A percentile compares a stretch with the other conserved stretches of the same genome.
Conservation (phyloP, 1,140 invertebrate genomes). For the Zaprionus camerounensis region DNA sequence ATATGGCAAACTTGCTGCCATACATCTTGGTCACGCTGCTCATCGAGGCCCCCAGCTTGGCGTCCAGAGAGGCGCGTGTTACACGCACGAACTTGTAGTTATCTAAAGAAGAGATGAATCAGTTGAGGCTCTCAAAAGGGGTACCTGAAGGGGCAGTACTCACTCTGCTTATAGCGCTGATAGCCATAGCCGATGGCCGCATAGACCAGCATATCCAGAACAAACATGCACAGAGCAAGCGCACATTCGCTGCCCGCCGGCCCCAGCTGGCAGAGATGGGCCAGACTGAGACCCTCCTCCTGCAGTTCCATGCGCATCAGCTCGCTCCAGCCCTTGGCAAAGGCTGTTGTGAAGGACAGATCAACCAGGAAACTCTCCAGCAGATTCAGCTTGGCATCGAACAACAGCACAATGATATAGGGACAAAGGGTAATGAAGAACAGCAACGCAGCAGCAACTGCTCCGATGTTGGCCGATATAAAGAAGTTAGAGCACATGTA, state of each 20-base stretch:
- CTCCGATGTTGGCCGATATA: constrained; percentile 87
- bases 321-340: constrained; percentile 87
- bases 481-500: constrained; percentile 89
- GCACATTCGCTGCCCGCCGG: constrained; percentile 69
- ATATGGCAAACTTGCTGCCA: constrained; percentile 86
- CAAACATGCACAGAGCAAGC: constrained; percentile 83
- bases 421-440: constrained; percentile 88
- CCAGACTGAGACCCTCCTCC: constrained; percentile 83
- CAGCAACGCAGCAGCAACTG: constrained; percentile 86
- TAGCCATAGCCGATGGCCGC: constrained; percentile 84
- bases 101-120: constrained; percentile 30
- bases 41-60: constrained; percentile 85
- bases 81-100: constrained; percentile 76
- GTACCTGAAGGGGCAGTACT: constrained; percentile 11
- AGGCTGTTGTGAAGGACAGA: constrained; percentile 86
- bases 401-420: constrained; percentile 87
- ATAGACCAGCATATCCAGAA: constrained; percentile 85
- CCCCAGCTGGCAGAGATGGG: constrained; percentile 80
- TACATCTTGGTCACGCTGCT: constrained; percentile 85
- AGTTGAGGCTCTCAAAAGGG: background rate
- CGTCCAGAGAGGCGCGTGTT: constrained; percentile 65
- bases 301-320: constrained; percentile 87
- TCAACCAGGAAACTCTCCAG: constrained; percentile 86
- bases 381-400: constrained; percentile 86
- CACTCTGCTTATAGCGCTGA: constrained; percentile 66